Percentiles rank a stretch among this genome's conserved stretches.
These are phyloP conservation scores for Biston stratarius DNA, from an alignment of 2,888 invertebrate genomes.

Conservation along the genomic window DNA sequence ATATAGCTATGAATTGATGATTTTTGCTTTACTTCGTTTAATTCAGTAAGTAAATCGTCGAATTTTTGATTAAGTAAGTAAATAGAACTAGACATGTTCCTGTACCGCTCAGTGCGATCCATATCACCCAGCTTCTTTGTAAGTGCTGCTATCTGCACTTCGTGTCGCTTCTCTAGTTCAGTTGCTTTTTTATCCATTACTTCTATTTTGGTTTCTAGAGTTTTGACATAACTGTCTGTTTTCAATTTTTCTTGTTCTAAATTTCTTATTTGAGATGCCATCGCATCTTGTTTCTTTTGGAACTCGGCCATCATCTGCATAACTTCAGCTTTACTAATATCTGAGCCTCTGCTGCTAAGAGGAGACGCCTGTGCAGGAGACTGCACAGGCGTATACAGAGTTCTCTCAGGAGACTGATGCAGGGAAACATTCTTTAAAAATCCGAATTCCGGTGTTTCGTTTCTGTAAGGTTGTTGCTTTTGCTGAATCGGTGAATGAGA, in stretches of 20 bases:
- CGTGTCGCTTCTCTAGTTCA: neutral
- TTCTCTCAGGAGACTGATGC: neutral
- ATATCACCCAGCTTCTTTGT: neutral
- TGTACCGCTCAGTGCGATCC: slow-evolving; percentile 1
- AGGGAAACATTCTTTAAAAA: neutral
- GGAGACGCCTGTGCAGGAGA: neutral
- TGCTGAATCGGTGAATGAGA: neutral
- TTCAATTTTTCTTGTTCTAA: slow-evolving; percentile 5
- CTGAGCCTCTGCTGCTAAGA: neutral
- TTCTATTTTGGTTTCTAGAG: slow-evolving; percentile 7
- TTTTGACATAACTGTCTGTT: neutral
- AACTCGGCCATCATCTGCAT: slow-evolving; percentile 16
- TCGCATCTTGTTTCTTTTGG: slow-evolving; percentile 10
- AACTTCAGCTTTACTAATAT: slow-evolving; percentile 6
- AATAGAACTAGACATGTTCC: neutral
- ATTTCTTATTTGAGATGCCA: neutral
- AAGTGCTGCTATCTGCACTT: neutral
- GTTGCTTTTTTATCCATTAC: neutral
- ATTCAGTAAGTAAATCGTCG: slow-evolving; percentile 5
- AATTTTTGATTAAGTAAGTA: slow-evolving; percentile 8
- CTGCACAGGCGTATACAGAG: neutral
- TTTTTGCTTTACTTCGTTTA: neutral
- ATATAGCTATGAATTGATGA: neutral
- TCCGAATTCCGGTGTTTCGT: neutral
- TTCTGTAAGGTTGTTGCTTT: neutral